These are phyloP conservation scores for Characodon lateralis DNA, from an alignment of 2,797 vertebrate genomes.

Conservation along the genomic window DNA sequence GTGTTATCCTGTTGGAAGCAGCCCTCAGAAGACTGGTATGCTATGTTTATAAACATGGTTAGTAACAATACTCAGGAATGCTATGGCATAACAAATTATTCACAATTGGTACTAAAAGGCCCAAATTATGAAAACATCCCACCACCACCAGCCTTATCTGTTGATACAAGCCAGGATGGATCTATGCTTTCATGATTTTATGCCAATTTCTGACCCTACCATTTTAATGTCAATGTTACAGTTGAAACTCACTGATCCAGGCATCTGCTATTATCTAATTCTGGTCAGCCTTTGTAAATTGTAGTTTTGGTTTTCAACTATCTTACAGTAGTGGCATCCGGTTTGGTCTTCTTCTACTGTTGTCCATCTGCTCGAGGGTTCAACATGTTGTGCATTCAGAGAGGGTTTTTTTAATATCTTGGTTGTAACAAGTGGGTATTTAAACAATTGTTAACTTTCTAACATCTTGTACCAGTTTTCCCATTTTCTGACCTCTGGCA, in stretches of 20 bases:
- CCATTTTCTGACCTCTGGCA: background rate
- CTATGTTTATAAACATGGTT: no score
- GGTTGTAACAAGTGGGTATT: background rate
- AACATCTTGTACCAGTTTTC: background rate
- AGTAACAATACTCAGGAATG: no score
- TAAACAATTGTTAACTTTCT: background rate
- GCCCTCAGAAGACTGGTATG: no score
- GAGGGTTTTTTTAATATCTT: background rate
- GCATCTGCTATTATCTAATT: background rate
- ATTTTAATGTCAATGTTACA: background rate
- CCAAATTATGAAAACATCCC: no score
- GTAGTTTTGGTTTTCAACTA: background rate
- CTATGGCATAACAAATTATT: no score
- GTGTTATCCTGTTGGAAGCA: no score
- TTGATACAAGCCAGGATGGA: background rate
- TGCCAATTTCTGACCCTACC: background rate
- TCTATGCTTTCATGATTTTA: background rate
- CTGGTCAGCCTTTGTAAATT: background rate
- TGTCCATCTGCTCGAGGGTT: background rate
- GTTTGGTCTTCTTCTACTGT: background rate
- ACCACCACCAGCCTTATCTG: no score
- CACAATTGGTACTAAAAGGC: no score
- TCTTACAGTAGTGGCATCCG: background rate
- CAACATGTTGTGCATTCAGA: background rate
- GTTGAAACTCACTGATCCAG: background rate